Conservation (phyloP, 2,888 invertebrate genomes). For the Heliconius ethilla region DNA sequence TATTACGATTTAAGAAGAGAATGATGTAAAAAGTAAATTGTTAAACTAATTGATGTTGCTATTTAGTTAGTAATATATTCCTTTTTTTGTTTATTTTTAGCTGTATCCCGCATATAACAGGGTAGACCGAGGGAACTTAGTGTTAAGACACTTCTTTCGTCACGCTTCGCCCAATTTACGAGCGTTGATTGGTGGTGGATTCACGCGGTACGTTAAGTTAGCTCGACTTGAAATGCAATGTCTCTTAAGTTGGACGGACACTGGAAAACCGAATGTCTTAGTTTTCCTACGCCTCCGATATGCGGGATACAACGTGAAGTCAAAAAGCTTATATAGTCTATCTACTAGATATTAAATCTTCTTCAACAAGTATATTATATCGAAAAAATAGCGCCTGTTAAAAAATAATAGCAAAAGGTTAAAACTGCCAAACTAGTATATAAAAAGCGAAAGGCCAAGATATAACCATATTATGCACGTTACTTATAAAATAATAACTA, state of each 20-base stretch:
- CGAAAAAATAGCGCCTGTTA: not conserved
- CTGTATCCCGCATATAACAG: not conserved
- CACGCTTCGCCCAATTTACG: not conserved
- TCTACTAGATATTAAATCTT: no score
- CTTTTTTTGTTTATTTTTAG: not conserved
- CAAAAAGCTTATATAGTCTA: not conserved
- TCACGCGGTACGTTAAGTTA: no score
- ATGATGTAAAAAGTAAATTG: constrained; percentile 20
- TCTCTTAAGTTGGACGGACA: no score
- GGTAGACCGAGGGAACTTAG: not conserved
- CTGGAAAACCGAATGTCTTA: no score
- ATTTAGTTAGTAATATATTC: not conserved
- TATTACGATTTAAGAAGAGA: not conserved
- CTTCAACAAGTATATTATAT: not conserved
- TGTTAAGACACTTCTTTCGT: not conserved
- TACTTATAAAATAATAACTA: not conserved
- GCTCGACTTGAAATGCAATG: no score
- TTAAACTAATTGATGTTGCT: constrained; percentile 15
- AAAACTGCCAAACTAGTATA: not conserved
- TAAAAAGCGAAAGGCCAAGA: not conserved
- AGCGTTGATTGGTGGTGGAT: not conserved
- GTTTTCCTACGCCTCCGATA: no score
- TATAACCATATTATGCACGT: not conserved
- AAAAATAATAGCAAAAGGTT: not conserved
- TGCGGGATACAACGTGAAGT: no score